A percentile compares a stretch with the other conserved stretches of the same genome.
Evolutionary conservation across 2,113 vertebrate species (phyloP).

Genomic region (Sakesphorus luctuosus): DNA sequence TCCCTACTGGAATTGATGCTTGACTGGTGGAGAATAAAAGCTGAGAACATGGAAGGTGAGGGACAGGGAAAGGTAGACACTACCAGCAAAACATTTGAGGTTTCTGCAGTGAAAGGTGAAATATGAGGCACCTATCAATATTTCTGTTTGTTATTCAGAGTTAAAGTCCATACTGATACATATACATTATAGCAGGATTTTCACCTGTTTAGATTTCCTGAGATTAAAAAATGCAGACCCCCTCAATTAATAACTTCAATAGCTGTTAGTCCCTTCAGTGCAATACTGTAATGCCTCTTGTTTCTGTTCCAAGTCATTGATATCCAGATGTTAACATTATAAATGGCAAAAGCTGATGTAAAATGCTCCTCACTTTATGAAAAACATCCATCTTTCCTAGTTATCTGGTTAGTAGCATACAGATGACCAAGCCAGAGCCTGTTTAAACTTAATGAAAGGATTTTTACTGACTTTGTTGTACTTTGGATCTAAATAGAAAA

Average conservation of each 20-base stretch:
- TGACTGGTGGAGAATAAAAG: neutral
- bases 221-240: neutral
- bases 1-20: neutral
- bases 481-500: neutral
- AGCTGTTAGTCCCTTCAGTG: neutral
- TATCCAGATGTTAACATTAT: neutral
- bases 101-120: neutral
- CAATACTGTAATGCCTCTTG: neutral
- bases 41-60: neutral
- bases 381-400: neutral
- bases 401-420: neutral
- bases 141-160: neutral
- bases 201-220: neutral
- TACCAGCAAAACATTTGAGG: neutral
- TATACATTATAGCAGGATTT: neutral
- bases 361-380: neutral
- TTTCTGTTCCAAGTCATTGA: neutral
- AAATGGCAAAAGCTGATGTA: neutral
- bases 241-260: neutral
- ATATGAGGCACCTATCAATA: fast-evolving
- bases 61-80: neutral
- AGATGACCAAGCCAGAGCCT: neutral
- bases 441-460: neutral
- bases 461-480: neutral
- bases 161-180: neutral